These are phyloP conservation scores for Cataglyphis cursor DNA, from an alignment of 2,888 invertebrate species.

Conservation along the genomic window DNA sequence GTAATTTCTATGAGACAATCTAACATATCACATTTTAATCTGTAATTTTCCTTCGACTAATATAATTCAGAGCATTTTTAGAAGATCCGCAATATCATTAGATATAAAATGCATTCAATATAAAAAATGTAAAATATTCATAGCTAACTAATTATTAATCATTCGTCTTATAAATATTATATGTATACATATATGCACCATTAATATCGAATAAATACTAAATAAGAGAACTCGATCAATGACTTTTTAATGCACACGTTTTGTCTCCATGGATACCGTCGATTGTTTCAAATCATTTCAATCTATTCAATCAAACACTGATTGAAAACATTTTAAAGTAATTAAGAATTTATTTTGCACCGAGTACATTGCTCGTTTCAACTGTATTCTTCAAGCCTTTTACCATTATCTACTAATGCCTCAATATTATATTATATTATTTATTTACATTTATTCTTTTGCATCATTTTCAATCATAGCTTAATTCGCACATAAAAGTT, in stretches of 20 bases:
- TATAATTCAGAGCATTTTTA: not conserved
- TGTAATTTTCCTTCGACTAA: not conserved
- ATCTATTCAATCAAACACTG: conserved; percentile 16
- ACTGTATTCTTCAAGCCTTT: not conserved
- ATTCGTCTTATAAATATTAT: not conserved
- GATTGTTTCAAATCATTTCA: conserved; percentile 24
- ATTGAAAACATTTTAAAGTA: conserved; percentile 25
- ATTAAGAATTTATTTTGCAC: conserved; percentile 22
- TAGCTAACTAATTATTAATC: not conserved
- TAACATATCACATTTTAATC: not conserved
- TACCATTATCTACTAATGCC: not conserved
- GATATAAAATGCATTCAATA: not conserved
- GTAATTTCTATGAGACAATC: not conserved
- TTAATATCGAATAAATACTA: not conserved
- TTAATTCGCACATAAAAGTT: not conserved
- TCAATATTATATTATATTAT: not conserved
- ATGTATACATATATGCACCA: not conserved
- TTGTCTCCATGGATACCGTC: not conserved
- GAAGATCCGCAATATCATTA: not conserved
- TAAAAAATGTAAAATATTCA: not conserved
- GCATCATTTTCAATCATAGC: not conserved
- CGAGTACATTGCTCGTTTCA: not conserved
- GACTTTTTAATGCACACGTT: conserved; percentile 13
- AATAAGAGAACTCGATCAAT: not conserved
- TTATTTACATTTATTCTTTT: not conserved